Base-by-base conservation (phyloP, 2,797 vertebrate genomes). In the Coregonus sp. region DNA sequence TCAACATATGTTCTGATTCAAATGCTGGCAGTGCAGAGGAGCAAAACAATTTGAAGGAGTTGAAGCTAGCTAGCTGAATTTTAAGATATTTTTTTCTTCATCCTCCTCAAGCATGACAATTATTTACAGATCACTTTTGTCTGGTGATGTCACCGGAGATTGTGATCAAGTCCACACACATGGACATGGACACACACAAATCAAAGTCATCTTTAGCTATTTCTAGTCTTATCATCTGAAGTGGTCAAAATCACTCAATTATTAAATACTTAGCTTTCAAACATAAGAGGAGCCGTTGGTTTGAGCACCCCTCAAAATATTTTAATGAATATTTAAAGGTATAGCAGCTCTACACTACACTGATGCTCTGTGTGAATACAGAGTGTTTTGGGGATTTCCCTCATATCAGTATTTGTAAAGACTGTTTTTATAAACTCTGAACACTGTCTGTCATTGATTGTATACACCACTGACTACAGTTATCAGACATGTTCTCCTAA, bases 1-100 rank as follows among this genome's bases (percentile, higher is more conserved):
- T 91, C 89, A 91, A 91, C 91, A 94, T 91, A 82, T 94, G 92
- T 91, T 91, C 76, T 71, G 87, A 84, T 88, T 89, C 81, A 84
- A 78, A 73, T 25, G 47, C 2, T 25, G 37, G 75, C 15, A 71
- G 78, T 81, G 82, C 75, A 83, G 86, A 78, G 87, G 59, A 63
- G 59, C 59, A 25, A 63, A 61, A 9, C 2, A 25, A 11, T 20
- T n/a, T 2, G 1, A 59, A 61, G 20, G 59, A 63, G 20, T 25
- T 82, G 81, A 88, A 79, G 73, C 20, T 70, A 79, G 79, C 40
- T 65, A 85, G 84, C 79, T 16, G 82, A 83, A 88, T 86, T 75
- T 69, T 70, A 72, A 89, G 87, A 88, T 80, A 84, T 84, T 86
- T 56, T 11, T 61, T n/a, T 51, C 31, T 6, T 65, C 50, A 18